These are phyloP conservation scores for Rhagonycha fulva DNA, from an alignment of 2,888 invertebrate genomes.

Conservation along the genomic window DNA sequence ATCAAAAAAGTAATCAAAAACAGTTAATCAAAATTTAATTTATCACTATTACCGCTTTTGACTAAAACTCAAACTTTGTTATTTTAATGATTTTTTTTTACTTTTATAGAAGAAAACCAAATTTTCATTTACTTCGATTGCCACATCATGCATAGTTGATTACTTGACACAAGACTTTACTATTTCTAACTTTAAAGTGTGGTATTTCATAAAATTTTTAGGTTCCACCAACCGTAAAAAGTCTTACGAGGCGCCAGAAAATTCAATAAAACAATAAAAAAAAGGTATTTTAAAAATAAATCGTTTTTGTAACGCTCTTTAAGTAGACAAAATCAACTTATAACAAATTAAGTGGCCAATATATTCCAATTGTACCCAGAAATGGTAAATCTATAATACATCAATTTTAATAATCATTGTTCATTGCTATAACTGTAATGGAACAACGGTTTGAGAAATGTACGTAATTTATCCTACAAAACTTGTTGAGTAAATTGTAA, in stretches of 20 bases:
- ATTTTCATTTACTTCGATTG: too few relatives aligned
- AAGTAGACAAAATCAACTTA: too few relatives aligned
- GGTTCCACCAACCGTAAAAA: too few relatives aligned
- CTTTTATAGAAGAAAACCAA: neutral
- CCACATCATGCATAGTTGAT: too few relatives aligned
- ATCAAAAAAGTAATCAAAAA: neutral
- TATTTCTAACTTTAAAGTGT: too few relatives aligned
- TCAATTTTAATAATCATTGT: neutral
- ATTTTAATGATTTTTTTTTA: neutral
- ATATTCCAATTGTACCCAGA: neutral
- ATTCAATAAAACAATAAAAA: too few relatives aligned
- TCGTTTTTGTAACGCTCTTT: too few relatives aligned
- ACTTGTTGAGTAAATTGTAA: neutral
- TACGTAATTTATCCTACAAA: neutral
- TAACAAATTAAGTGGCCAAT: neutral
- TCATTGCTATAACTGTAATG: neutral
- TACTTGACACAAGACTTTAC: too few relatives aligned
- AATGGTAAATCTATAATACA: neutral
- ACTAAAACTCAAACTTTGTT: neutral
- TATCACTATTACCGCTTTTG: neutral
- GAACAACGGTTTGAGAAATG: neutral
- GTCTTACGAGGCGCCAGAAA: too few relatives aligned
- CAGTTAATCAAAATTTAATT: neutral
- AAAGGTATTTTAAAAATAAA: too few relatives aligned
- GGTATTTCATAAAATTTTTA: too few relatives aligned